Base-by-base conservation (phyloP, 1,140 invertebrate species). In the Brachionus angularis region DNA sequence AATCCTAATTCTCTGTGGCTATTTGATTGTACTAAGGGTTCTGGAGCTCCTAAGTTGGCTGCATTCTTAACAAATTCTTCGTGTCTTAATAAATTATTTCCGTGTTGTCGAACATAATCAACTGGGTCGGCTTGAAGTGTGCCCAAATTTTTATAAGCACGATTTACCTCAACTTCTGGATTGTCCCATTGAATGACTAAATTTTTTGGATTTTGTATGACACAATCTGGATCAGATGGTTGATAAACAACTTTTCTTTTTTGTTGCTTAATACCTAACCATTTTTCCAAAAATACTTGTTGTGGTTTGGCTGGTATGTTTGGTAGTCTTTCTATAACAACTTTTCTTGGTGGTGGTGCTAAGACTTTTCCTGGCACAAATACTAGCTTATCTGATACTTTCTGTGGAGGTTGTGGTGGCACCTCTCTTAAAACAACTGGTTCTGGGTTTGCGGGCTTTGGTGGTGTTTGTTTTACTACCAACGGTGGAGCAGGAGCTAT, bases 321-420 rank as follows among this genome's bases (percentile, higher is more conserved):
- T 3, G 62, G 62, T 21, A 67, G 23, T 47, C 47, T 67, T 67
- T 67, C 62, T 47, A 67, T 50, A 18, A 67, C 29, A n/a, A 67
- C 2, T 31, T 50, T 46, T 31, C 62, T 31, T 31, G 62, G 62
- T 18, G 62, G 62, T 34, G 62, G 62, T 21, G 62, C 39, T n/a
- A 33, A 16, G 3, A 47, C 3, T 47, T 12, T 21, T 16, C 42
- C 62, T 23, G 62, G 62, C 21, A 67, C 29, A 4, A n/a, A 33
- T n/a, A 67, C 7, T 7, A 50, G 12, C 36, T 67, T 67, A 2
- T 18, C 5, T 16, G 42, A 33, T 14, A 67, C 36, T 16, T 23
- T 3, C 10, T 33, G 39, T 14, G 62, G 62, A 23, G 62, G 16
- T 50, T 67, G 46, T 2, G 62, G 62, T 21, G 62, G 62, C 27